Conservation (phyloP, 2,797 vertebrate species). For the Channallabes apus region DNA sequence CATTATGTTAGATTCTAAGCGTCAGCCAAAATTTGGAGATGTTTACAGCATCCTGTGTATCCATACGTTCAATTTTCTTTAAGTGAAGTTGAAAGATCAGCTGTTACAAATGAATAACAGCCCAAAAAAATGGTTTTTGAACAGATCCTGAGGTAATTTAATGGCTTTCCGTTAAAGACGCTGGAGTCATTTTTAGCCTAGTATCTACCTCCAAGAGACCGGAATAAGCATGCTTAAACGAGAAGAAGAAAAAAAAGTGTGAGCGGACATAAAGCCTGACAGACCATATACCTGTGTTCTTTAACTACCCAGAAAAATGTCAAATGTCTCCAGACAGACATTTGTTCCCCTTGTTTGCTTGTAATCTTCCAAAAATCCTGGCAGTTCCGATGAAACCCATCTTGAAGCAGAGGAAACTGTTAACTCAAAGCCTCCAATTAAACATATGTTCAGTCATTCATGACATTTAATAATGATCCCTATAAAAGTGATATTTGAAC, state of each 20-base stretch:
- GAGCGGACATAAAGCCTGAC: neutral
- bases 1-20: neutral
- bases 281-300: neutral
- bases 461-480: no score
- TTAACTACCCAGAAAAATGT: neutral
- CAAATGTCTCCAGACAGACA: neutral
- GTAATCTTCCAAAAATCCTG: neutral
- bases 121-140: neutral
- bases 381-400: neutral
- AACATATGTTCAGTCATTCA: neutral
- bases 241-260: neutral
- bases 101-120: neutral
- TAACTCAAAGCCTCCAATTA: neutral
- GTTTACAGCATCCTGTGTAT: no score
- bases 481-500: no score
- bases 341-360: neutral
- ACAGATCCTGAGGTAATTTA: neutral
- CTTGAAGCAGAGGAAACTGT: neutral
- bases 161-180: neutral
- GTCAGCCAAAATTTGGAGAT: no score
- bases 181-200: neutral
- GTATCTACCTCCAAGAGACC: slow-evolving; percentile 12
- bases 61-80: neutral
- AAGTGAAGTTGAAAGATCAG: neutral
- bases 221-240: neutral